Percentiles rank a stretch among this genome's conserved stretches.
Evolutionary conservation across 2,797 vertebrate genomes (phyloP).

Genomic region (Melanogrammus aeglefinus): DNA sequence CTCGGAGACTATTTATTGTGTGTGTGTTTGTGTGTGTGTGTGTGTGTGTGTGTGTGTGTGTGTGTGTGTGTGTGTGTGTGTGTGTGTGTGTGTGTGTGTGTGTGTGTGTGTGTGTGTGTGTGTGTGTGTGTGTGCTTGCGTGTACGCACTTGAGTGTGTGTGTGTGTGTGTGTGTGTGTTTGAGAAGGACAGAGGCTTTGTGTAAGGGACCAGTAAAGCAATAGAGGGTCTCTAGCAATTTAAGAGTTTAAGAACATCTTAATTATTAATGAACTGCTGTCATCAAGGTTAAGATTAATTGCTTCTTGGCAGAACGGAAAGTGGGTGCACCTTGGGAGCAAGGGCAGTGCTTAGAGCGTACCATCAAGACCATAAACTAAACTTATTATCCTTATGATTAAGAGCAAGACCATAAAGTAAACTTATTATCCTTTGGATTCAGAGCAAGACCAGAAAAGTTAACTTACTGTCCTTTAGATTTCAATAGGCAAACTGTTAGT

Average conservation of each 20-base stretch:
- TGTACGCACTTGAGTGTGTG: no score
- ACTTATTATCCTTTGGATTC: neutral
- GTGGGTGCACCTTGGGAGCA: slow-evolving; percentile 15
- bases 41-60: no score
- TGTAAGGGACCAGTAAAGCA: slow-evolving; percentile 44
- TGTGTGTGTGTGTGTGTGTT: neutral
- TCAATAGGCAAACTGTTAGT: neutral
- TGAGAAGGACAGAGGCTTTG: neutral
- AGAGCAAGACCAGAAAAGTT: neutral
- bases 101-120: no score
- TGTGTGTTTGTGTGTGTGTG: no score
- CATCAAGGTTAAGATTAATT: slow-evolving; percentile 60
- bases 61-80: neutral
- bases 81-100: no score
- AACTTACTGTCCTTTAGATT: neutral
- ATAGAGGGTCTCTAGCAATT: slow-evolving; percentile 35
- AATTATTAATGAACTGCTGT: slow-evolving; percentile 62
- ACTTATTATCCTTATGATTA: neutral
- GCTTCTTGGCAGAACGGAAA: slow-evolving; percentile 35
- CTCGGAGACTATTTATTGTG: no score
- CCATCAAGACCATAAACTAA: neutral
- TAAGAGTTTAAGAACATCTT: slow-evolving; percentile 41
- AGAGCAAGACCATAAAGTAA: neutral
- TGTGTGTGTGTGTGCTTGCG: no score
- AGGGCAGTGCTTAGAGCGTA: slow-evolving; percentile 12